A percentile compares a stretch with the other conserved stretches of the same genome.
Evolutionary conservation across 2,888 invertebrate genomes (phyloP).

Genomic region (Agrilus biguttatus): DNA sequence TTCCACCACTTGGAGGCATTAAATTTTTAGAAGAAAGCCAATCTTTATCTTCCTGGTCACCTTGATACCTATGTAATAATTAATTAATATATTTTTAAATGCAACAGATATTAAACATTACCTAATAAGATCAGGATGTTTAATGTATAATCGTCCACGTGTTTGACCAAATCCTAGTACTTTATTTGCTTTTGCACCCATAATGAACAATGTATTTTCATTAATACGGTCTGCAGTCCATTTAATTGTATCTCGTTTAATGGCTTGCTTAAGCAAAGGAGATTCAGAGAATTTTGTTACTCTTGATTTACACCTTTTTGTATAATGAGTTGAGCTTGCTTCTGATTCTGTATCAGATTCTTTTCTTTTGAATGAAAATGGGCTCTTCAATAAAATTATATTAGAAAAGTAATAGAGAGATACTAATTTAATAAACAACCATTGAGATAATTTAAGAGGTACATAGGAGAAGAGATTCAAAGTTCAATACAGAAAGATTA

Average conservation of each 20-base stretch:
- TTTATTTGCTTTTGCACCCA: constrained; percentile 64
- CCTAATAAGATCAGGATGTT: constrained; percentile 50
- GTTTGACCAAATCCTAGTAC: constrained; percentile 62
- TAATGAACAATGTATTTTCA: constrained; percentile 61
- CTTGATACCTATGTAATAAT: constrained; percentile 42
- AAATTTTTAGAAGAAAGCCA: constrained; percentile 64
- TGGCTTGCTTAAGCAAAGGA: constrained; percentile 34
- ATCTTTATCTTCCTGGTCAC: constrained; percentile 67
- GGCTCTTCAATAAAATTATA: constrained; percentile 30
- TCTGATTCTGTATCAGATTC: constrained; percentile 54
- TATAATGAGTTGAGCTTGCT: constrained; percentile 28
- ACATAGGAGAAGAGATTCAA: not conserved
- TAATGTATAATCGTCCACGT: constrained; percentile 57
- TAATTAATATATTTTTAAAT: not conserved
- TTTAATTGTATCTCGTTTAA: constrained; percentile 43
- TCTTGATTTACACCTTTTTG: constrained; percentile 24
- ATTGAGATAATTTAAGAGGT: not conserved
- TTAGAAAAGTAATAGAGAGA: no score
- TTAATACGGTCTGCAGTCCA: constrained; percentile 62
- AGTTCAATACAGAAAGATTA: not conserved
- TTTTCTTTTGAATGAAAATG: constrained; percentile 43
- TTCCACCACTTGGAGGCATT: constrained; percentile 65
- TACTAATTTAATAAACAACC: not conserved
- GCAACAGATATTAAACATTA: constrained; percentile 25
- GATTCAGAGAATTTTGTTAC: constrained; percentile 27